A percentile compares a stretch with the other conserved stretches of the same genome.
Conservation (phyloP, 1,140 invertebrate species). For the Drosophila athabasca region DNA sequence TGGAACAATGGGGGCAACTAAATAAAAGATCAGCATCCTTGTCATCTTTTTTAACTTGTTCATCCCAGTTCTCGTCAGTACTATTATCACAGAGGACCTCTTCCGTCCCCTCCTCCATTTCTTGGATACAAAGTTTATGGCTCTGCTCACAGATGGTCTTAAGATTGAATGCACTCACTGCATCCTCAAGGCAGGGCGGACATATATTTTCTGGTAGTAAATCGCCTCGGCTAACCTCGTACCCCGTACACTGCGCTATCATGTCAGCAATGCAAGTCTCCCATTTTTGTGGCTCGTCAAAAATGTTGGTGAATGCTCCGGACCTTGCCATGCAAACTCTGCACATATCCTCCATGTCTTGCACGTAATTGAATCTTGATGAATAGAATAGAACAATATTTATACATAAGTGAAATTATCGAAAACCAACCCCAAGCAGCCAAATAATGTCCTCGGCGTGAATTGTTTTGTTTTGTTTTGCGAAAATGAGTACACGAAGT, state of each 20-base stretch:
- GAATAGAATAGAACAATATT: too few relatives aligned
- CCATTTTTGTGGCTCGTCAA: neutral
- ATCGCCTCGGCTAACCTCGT: neutral
- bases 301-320: neutral
- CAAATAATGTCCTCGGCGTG: too few relatives aligned
- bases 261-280: too few relatives aligned
- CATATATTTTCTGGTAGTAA: constrained; percentile 1
- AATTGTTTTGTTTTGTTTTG: too few relatives aligned
- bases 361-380: neutral
- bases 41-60: too few relatives aligned
- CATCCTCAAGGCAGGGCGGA: neutral
- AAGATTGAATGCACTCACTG: neutral
- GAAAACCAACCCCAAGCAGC: too few relatives aligned
- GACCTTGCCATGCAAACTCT: neutral
- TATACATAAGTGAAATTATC: too few relatives aligned
- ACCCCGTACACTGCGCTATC: neutral
- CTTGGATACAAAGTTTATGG: neutral
- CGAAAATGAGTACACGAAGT: too few relatives aligned
- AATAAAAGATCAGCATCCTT: too few relatives aligned
- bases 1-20: too few relatives aligned
- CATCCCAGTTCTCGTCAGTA: too few relatives aligned
- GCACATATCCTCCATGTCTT: neutral
- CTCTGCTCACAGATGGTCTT: neutral
- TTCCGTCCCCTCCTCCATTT: neutral
- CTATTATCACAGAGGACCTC: neutral